These are phyloP conservation scores for Acanthosoma haemorrhoidale DNA, from an alignment of 2,888 invertebrate species.

Conservation along the genomic window DNA sequence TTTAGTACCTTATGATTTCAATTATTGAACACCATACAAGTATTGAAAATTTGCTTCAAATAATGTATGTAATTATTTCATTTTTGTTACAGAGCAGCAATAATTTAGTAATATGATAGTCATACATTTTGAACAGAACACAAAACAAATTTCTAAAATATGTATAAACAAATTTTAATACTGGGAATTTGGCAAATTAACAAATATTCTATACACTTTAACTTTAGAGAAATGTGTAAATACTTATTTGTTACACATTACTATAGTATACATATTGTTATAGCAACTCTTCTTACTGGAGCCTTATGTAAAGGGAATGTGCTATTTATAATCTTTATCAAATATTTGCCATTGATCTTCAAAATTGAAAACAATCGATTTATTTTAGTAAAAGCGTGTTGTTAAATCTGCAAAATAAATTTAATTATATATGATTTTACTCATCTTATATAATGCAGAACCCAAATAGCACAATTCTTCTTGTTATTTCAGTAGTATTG, in stretches of 20 bases:
- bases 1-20: conserved; percentile 22
- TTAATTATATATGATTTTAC: background rate
- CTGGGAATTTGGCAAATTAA: background rate
- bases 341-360: background rate
- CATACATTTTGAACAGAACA: background rate
- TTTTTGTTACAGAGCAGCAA: conserved; percentile 3
- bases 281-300: conserved; percentile 32
- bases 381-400: too few species aligned
- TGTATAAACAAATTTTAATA: background rate
- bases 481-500: conserved; percentile 26
- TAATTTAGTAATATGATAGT: conserved; percentile 1
- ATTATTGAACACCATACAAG: conserved; percentile 15
- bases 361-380: background rate
- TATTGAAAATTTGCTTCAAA: conserved; percentile 15
- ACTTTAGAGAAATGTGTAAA: conserved; percentile 30
- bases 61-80: conserved; percentile 18
- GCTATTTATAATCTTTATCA: conserved; percentile 7
- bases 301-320: conserved; percentile 25
- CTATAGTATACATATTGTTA: conserved; percentile 34
- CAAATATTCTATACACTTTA: background rate
- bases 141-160: background rate
- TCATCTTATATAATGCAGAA: background rate
- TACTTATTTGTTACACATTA: conserved; percentile 35
- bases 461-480: conserved; percentile 18
- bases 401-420: too few species aligned